Conservation (phyloP, 2,888 invertebrate species). For the Protodeltote pygarga region DNA sequence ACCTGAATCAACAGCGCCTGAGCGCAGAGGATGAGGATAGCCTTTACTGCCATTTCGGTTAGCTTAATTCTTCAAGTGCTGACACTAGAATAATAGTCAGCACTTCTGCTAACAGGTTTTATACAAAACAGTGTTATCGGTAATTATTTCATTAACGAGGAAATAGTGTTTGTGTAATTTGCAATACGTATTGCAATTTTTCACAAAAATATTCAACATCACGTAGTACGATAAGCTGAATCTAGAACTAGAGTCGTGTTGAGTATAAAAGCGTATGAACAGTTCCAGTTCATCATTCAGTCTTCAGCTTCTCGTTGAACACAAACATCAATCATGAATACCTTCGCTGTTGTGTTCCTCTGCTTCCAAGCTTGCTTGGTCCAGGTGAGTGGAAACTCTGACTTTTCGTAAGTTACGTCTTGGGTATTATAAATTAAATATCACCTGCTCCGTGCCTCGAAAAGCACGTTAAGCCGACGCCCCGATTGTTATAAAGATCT, state of each 20-base stretch:
- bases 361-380: slow-evolving; percentile 41
- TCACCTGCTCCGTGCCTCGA: too few species aligned
- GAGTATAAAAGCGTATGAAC: slow-evolving; percentile 12
- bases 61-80: neutral
- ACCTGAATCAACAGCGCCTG: slow-evolving; percentile 37
- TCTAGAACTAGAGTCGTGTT: neutral
- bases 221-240: slow-evolving; percentile 10
- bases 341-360: slow-evolving; percentile 26
- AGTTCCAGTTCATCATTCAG: slow-evolving; percentile 4
- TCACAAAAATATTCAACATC: neutral
- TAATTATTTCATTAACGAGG: neutral
- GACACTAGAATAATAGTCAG: slow-evolving; percentile 17
- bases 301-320: slow-evolving; percentile 13
- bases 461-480: too few species aligned
- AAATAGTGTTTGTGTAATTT: neutral
- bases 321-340: slow-evolving; percentile 26
- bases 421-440: too few species aligned
- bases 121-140: slow-evolving; percentile 10
- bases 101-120: neutral
- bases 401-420: too few species aligned
- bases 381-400: slow-evolving; percentile 24
- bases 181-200: neutral
- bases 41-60: slow-evolving; percentile 28
- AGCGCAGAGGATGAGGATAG: slow-evolving; percentile 30
- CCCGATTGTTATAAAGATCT: too few species aligned